Evolutionary conservation across 2,888 invertebrate genomes (phyloP), one percentile per base, ranked within the genome.

Genomic region (Spodoptera exigua): DNA sequence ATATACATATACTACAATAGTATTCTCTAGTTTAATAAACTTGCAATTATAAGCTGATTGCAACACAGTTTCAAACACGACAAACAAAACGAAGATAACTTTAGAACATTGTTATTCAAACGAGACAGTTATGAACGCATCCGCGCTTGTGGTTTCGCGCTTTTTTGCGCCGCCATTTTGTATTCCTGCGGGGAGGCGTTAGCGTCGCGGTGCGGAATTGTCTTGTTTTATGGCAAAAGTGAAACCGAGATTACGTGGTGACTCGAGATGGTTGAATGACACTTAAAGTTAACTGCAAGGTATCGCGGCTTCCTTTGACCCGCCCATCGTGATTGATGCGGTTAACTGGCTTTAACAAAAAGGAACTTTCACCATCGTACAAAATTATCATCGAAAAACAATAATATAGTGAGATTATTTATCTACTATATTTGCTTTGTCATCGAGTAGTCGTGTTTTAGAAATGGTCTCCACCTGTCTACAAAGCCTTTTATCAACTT

Each of bases 151-250:
- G 73, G 79, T 82, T 81, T 85, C 76, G 81, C 80, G 83, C 77
- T 82, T 92, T 90, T 89, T 91, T 89, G 78, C 81, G 63, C 65
- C 84, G 87, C 88, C 88, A 88, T 89, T 86, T 89, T 87, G 87
- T 87, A 69, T 86, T 86, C 82, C 84, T 84, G 78, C 61, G 72
- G 78, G 70, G 79, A 76, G 79, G 70, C 74, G 70, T 77, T 66
- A 32, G 35, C 47, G 18, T 61, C 41, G 43, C 35, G 73, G 80
- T 79, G 83, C 83, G 84, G 85, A 89, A 88, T 86, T 80, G 71
- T 68, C 78, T 76, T 78, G 82, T 89, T 89, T 88, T 86, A 87
- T 88, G 82, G 86, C 83, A 90, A 91, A 91, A 92, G 92, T 92
- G 91, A 92, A 91, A 92, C 84, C 83, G 74, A 79, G 77, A 85